Percentiles rank a stretch among this genome's conserved stretches.
phyloP scores from a whole-genome alignment of 2,888 invertebrate species.

The Drosophila mimica region DNA sequence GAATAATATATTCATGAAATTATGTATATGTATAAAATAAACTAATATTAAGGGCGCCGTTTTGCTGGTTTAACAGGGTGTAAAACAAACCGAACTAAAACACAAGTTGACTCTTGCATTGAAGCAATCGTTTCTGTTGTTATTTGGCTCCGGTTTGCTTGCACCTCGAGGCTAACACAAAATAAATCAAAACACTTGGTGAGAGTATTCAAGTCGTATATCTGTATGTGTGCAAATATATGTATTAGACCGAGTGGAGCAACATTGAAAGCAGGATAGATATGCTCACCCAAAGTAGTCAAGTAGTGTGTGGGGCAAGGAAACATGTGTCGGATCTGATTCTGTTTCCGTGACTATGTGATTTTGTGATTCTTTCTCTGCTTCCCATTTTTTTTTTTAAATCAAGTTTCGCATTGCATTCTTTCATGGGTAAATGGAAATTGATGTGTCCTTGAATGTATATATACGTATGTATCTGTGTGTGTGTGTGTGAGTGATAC shows the following conservation, averaged over 20 bases:
- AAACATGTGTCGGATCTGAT: constrained; percentile 16
- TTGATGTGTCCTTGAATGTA: constrained; percentile 23
- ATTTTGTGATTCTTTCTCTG: neutral
- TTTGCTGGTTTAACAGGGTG: constrained; percentile 2
- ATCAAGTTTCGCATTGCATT: constrained; percentile 11
- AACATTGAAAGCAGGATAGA: constrained; percentile 1
- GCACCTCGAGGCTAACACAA: constrained; percentile 12
- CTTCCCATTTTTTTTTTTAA: constrained; percentile 10
- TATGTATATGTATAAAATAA: neutral
- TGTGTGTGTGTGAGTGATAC: neutral
- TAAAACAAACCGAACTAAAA: neutral
- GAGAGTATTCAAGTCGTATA: constrained; percentile 11
- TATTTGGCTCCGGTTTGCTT: constrained; percentile 24
- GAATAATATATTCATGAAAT: too few species aligned
- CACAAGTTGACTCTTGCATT: neutral
- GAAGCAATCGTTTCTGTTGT: constrained; percentile 5
- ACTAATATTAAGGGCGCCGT: neutral
- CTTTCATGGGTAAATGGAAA: constrained; percentile 11
- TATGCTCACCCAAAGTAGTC: neutral
- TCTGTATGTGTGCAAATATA: neutral
- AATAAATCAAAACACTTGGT: constrained; percentile 15
- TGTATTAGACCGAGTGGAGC: neutral
- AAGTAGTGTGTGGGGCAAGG: neutral
- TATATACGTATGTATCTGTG: neutral
- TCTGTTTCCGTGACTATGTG: neutral